Evolutionary conservation across 2,113 vertebrate genomes (phyloP), one percentile per base, ranked within the genome.

Genomic region (Scomber scombrus): DNA sequence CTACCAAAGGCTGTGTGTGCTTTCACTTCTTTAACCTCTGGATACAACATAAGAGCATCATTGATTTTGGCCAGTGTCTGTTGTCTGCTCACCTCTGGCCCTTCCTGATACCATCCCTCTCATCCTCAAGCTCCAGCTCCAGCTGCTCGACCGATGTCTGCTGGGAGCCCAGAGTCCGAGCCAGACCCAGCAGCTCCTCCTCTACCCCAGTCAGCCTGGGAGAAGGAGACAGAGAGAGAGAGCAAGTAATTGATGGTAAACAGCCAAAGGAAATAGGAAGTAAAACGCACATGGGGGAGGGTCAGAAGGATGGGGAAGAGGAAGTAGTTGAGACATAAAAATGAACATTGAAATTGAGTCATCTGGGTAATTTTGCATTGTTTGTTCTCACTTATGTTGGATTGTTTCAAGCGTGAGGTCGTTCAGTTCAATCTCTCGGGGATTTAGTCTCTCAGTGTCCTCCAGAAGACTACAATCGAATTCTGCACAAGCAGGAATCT

Each of bases 331-430:
- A 70, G 45, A 76, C 13, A 21, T 16, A 68, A 56, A 54, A 61
- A 64, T 45, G 2, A 40, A 78, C 81, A 77, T 8, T 19, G 5
- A 18, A 60, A 2, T 65, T 21, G 5, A 34, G 58, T 65, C 19
- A 54, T 81, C 21, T 31, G 34, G 23, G 52, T 34, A 13, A 31
- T 18, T 67, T 21, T 45, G 65, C 0, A 3, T 11, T 15, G 31
- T 69, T 62, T 67, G 57, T 63, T 64, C 96, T 71, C 88, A 99
- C 98, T 92, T 95, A 92, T 99, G 97, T 85, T 98, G 97, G 72
- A 99, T 86, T 0, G 92, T 95, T 88, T 99, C 97, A 0, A 98
- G 14, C 0, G 98, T 99, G 75, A 99, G 95, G 54, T 98, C 96
- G 0, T 99, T 99, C 72, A 99, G 85, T 89, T 97, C 95, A 63